These are phyloP conservation scores for Diceros bicornis DNA, from an alignment of 2,797 vertebrate species.

Conservation along the genomic window DNA sequence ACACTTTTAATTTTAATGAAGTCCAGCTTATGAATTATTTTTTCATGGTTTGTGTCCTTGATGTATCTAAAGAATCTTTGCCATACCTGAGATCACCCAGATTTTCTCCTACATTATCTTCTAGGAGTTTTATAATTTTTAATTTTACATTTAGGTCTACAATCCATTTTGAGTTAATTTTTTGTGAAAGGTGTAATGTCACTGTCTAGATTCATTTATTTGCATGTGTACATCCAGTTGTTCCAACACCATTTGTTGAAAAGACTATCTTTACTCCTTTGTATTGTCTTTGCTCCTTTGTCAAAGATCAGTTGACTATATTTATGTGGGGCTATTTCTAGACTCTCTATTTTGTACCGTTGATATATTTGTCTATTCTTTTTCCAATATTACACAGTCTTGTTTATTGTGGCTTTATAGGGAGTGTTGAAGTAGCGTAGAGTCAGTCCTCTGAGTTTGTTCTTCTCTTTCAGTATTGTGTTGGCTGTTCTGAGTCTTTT, in stretches of 20 bases:
- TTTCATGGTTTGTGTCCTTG: neutral
- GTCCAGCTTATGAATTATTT: neutral
- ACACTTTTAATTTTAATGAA: neutral
- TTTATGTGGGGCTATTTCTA: neutral
- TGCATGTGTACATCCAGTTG: neutral
- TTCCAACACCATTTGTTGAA: neutral
- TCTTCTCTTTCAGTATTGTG: neutral
- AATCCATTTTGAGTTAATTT: neutral
- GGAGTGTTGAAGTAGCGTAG: neutral
- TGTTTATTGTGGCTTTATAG: neutral
- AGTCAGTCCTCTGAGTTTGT: neutral
- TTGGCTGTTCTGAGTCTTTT: neutral
- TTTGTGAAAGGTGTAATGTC: neutral
- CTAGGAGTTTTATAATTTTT: neutral
- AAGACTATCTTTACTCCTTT: neutral
- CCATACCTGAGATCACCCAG: neutral
- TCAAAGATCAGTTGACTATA: neutral
- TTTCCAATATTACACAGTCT: neutral
- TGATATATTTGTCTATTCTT: neutral
- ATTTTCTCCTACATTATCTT: constrained; percentile 10
- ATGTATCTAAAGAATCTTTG: neutral
- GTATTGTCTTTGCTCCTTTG: neutral
- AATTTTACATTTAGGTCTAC: neutral
- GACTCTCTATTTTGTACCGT: neutral
- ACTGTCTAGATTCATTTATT: neutral